These are phyloP conservation scores for Leucophenga montana DNA, from an alignment of 2,888 invertebrate species.

Conservation along the genomic window DNA sequence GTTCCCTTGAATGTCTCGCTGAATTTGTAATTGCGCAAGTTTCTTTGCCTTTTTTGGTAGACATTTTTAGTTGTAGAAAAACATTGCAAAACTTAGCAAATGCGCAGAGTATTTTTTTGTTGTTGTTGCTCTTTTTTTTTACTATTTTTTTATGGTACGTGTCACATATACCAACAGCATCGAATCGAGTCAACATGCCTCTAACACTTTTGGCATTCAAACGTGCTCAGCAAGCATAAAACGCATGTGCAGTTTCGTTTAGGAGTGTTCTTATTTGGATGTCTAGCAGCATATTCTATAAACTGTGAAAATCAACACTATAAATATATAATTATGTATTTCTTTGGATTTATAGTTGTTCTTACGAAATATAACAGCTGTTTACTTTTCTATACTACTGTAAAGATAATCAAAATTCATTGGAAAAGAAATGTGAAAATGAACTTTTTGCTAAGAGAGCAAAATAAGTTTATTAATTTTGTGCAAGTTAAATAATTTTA, in stretches of 20 bases:
- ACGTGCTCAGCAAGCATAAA: constrained; percentile 10
- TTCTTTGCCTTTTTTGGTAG: not conserved
- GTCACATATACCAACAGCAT: no score
- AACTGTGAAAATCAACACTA: constrained; percentile 23
- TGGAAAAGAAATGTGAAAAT: no score
- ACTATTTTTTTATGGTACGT: not conserved
- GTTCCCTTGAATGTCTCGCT: not conserved
- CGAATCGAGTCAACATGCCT: not conserved
- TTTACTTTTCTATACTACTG: no score
- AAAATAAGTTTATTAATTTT: no score
- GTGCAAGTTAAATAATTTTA: no score
- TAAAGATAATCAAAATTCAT: no score
- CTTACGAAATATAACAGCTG: not conserved
- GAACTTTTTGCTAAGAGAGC: no score
- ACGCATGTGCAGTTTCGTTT: not conserved
- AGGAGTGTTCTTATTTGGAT: not conserved
- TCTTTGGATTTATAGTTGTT: not conserved
- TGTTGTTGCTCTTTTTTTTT: not conserved
- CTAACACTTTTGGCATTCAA: not conserved
- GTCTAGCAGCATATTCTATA: constrained; percentile 5
- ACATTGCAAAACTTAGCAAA: not conserved
- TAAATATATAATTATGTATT: constrained; percentile 6
- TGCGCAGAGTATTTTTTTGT: not conserved
- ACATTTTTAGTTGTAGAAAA: not conserved
- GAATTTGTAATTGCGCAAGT: constrained; percentile 3